Evolutionary conservation across 2,888 invertebrate genomes (phyloP).

Genomic region (Tipula confusa): DNA sequence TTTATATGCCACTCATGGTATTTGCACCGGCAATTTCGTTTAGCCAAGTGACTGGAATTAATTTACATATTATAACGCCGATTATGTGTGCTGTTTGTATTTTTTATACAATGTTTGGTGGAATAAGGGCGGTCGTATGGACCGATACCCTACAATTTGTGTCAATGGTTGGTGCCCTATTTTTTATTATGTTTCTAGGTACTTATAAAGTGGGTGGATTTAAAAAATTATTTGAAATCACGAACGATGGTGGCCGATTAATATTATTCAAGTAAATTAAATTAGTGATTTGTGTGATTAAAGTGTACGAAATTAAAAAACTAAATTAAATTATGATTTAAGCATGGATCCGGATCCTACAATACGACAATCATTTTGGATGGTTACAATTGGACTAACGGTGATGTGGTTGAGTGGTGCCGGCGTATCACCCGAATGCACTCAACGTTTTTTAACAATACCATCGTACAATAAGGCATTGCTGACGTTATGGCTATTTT

Average conservation of each 20-base stretch:
- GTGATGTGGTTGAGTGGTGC: constrained; percentile 53
- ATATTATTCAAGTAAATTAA: constrained; percentile 59
- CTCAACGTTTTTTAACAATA: constrained; percentile 59
- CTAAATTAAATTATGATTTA: constrained; percentile 37
- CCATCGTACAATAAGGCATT: constrained; percentile 55
- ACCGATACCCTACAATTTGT: constrained; percentile 58
- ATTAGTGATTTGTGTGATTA: not conserved
- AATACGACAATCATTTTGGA: constrained; percentile 58
- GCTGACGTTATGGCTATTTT: constrained; percentile 36
- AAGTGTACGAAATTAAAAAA: not conserved
- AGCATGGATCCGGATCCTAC: constrained; percentile 59
- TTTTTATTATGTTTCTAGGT: constrained; percentile 58
- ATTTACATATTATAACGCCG: constrained; percentile 61
- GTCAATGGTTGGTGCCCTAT: constrained; percentile 54
- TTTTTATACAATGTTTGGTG: constrained; percentile 68
- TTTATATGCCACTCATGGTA: constrained; percentile 61
- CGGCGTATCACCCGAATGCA: constrained; percentile 56
- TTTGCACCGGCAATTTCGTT: constrained; percentile 68
- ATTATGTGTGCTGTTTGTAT: constrained; percentile 67
- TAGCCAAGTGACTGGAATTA: constrained; percentile 65
- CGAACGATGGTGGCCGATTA: constrained; percentile 55
- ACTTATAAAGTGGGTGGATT: constrained; percentile 55
- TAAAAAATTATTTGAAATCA: constrained; percentile 55
- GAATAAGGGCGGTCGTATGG: constrained; percentile 59
- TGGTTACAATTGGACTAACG: constrained; percentile 55